Base-by-base conservation (phyloP, 2,888 invertebrate genomes). In the Gryllus longicercus region DNA sequence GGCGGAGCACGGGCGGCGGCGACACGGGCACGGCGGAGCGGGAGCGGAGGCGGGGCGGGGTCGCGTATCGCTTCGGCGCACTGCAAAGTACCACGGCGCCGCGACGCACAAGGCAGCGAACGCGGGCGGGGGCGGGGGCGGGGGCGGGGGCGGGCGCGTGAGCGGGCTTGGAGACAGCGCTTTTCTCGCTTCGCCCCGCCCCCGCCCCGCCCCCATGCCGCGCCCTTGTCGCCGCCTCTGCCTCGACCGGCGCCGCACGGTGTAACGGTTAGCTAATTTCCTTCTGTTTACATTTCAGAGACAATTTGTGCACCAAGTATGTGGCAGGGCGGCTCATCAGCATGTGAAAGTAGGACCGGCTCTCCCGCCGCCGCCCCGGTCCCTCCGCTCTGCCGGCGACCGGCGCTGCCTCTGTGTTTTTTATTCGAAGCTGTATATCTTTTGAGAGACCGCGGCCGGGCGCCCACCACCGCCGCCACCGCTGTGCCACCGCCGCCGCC, bases 371-470 rank as follows among this genome's bases (percentile, higher is more conserved):
- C 63, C 63, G 2, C 63, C 18, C 12, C 63, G 2, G 63, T 63
- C 63, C 18, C 63, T 63, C 18, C 63, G 25, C 63, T 63, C 63
- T 2, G 63, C 63, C 63, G 63, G 16, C 63, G 63, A 63, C 63
- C 25, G 25, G 25, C 25, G 25, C 25, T 25, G 25, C 25, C 25
- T 25, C 25, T 63, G 16, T 63, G 63, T 75, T 75, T 75, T 75
- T 23, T 75, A 75, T 75, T 75, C 75, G 21, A 75, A 75, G 75
- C 75, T 77, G 38, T n/a, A 77, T 50, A 77, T 77, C 77, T 77
- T 77, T 77, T 77, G 77, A 77, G 77, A 77, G 77, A n/a, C n/a
- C 49, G 49, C 49, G 16, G 50, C 50, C 50, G 38, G 18, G 18
- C 21, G 14, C 50, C 18, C 18, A 50, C 63, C 18, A 2, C 63